phyloP scores from a whole-genome alignment of 2,888 invertebrate species.

The Panopea generosa region DNA sequence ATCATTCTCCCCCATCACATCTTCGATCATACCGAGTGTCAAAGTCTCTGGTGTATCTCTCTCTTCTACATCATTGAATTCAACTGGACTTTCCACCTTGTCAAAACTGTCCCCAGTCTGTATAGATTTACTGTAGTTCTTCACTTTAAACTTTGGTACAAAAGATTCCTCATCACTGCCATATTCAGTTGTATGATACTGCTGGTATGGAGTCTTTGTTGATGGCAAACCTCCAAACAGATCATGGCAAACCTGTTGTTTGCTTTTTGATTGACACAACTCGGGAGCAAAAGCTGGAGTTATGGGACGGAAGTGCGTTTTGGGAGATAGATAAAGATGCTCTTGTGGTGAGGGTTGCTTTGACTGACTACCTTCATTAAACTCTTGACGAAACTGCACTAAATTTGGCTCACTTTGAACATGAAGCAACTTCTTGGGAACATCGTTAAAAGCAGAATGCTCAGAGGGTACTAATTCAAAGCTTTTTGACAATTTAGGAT shows the following conservation, averaged over 20 bases:
- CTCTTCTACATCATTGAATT: conserved; percentile 13
- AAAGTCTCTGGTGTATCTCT: conserved; percentile 55
- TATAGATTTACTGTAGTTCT: conserved; percentile 87
- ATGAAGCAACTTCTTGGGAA: conserved; percentile 73
- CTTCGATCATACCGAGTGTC: conserved; percentile 56
- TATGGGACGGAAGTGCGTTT: conserved; percentile 94
- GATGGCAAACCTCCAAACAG: conserved; percentile 73
- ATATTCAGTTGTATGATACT: conserved; percentile 52
- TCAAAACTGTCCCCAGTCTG: conserved; percentile 85
- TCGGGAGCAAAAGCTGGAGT: conserved; percentile 64
- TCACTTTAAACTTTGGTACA: conserved; percentile 90
- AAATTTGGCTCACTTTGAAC: conserved; percentile 78
- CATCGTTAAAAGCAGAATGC: conserved; percentile 77
- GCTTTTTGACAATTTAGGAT: conserved; percentile 67
- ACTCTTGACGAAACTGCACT: conserved; percentile 50
- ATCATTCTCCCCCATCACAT: conserved; percentile 57
- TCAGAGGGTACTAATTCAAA: conserved; percentile 78
- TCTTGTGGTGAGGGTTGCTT: conserved; percentile 85
- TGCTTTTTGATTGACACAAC: conserved; percentile 27
- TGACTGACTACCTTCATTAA: conserved; percentile 73
- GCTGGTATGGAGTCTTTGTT: conserved; percentile 70
- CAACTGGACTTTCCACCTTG: conserved; percentile 31
- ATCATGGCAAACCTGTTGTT: conserved; percentile 62
- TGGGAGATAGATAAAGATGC: conserved; percentile 91
- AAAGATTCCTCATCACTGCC: conserved; percentile 83